Evolutionary conservation across 23 tunicate species (phyloP), one percentile per base, ranked within the genome.

Genomic region (Trididemnum miniatum): DNA sequence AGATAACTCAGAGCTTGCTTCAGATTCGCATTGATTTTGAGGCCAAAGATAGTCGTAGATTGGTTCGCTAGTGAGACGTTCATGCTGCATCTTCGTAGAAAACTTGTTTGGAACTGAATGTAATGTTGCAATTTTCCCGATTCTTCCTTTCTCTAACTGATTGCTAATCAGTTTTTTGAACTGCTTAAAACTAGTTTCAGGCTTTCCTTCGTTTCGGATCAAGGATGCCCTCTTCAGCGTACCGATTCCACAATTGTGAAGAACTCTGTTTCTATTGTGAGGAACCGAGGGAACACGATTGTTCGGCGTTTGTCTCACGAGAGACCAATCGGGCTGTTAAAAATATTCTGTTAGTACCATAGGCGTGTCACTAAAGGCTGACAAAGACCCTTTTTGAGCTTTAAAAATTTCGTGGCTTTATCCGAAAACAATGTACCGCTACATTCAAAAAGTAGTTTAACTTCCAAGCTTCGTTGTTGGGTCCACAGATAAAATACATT

Each of bases 11-110:
- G 67, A 62, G 67, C 28, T 22, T 12, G 67, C n/a, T 24, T 62
- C 67, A 12, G 67, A n/a, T 62, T 62, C 26, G 38, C n/a, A 7
- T 67, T 67, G n/a, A 31, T 5, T 31, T 31, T 67, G 37, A 5
- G 75, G 75, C 75, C 75, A 67, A 32, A 67, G 22, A 22, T 67
- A 67, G 25, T 67, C 75, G n/a, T 67, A 67, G 4, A 67, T 33
- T 12, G 75, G 38, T 32, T 67, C 75, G 38, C 38, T 67, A 2
- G 37, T 4, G 12, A 32, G 31, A 3, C 67, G 67, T 62, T 62
- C 67, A n/a, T 62, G 67, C 4, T 62, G 26, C n/a, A 62, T 32
- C 32, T 31, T 33, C 32, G 75, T 7, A 37, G 32, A 7, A 38
- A 4, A 31, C n/a, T 67, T 12, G 38, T 5, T 32, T 3, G 59